Percentiles rank a stretch among this genome's conserved stretches.
phyloP scores from a whole-genome alignment of 2,888 invertebrate genomes.

The Aporophyla lueneburgensis region DNA sequence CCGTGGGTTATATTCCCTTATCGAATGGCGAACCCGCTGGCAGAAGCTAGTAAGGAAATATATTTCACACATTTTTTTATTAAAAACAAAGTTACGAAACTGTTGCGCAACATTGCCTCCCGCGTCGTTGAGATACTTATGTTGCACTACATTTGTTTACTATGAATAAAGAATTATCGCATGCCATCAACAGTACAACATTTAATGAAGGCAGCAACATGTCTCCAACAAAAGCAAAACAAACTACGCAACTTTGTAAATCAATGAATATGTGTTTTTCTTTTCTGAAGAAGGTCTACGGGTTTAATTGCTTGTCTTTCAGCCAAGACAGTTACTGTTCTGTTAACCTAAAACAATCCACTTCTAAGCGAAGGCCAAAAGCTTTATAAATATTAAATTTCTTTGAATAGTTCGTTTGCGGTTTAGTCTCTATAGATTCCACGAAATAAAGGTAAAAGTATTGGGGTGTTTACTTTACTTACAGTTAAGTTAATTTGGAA shows the following conservation, averaged over 20 bases:
- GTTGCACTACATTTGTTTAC: not conserved
- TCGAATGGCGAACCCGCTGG: no score
- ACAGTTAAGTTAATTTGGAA: not conserved
- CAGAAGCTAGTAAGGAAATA: no score
- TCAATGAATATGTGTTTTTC: not conserved
- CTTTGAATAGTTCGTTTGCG: conserved; percentile 27
- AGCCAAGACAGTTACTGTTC: not conserved
- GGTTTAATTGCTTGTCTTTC: conserved; percentile 15
- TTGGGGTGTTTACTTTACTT: not conserved
- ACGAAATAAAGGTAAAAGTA: conserved; percentile 6
- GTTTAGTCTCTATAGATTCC: conserved; percentile 16
- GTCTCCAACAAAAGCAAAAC: not conserved
- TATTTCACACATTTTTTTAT: no score
- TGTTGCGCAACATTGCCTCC: not conserved
- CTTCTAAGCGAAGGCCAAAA: conserved; percentile 5
- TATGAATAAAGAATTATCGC: not conserved
- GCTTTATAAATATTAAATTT: conserved; percentile 42
- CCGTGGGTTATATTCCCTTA: no score
- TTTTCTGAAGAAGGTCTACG: not conserved
- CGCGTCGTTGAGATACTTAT: not conserved
- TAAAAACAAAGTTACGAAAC: not conserved
- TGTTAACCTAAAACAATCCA: conserved; percentile 10
- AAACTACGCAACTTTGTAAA: not conserved
- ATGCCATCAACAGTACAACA: no score
- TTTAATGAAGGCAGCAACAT: not conserved